These are phyloP conservation scores for Brachyptera risi DNA, from an alignment of 2,888 invertebrate genomes.

Conservation along the genomic window DNA sequence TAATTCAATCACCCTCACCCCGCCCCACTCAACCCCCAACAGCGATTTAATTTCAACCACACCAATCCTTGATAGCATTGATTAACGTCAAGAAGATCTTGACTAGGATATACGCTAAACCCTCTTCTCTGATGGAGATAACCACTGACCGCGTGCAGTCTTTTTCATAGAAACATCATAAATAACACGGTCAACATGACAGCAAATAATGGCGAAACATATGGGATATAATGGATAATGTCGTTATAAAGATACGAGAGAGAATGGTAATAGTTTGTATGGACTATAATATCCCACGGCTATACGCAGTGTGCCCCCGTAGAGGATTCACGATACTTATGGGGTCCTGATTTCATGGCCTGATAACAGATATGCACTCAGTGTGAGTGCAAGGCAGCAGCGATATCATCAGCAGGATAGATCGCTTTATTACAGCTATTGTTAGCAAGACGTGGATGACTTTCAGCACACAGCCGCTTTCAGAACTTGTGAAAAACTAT, in stretches of 20 bases:
- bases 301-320: neutral
- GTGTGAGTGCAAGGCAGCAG: neutral
- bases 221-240: constrained; percentile 15
- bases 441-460: neutral
- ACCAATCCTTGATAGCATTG: neutral
- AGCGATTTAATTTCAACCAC: neutral
- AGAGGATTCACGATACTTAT: neutral
- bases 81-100: neutral
- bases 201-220: constrained; percentile 10
- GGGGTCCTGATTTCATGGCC: constrained; percentile 1
- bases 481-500: neutral
- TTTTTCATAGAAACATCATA: too few relatives aligned
- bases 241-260: constrained; percentile 12
- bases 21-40: constrained; percentile 7
- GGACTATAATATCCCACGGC: constrained; percentile 12
- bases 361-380: constrained; percentile 3
- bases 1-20: constrained; percentile 9
- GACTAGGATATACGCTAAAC: neutral
- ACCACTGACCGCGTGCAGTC: too few relatives aligned
- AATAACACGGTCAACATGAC: constrained; percentile 5
- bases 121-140: too few relatives aligned
- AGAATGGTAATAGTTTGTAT: neutral
- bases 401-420: neutral
- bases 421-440: neutral
- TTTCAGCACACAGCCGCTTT: too few relatives aligned